Conservation (phyloP, 2,888 invertebrate species). For the Eutolmus rufibarbis region DNA sequence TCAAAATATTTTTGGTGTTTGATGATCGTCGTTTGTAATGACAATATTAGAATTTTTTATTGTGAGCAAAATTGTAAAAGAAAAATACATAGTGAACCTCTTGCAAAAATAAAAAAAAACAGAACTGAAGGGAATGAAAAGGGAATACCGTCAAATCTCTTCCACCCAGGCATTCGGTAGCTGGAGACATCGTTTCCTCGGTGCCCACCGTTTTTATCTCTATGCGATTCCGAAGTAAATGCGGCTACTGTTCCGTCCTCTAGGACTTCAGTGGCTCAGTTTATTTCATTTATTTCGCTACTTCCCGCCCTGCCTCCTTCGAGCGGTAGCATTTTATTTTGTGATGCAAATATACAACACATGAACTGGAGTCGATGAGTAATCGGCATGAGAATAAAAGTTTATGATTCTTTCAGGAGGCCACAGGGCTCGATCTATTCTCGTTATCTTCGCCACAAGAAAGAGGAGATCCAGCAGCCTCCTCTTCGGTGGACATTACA, state of each 20-base stretch:
- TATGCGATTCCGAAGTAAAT: background rate
- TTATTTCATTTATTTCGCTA: background rate
- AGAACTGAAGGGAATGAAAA: background rate
- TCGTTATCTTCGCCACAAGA: slow-evolving; percentile 15
- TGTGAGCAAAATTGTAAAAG: background rate
- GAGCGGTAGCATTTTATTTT: slow-evolving; percentile 22
- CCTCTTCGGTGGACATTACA: background rate
- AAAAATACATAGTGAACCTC: background rate
- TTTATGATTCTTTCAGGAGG: slow-evolving; percentile 34
- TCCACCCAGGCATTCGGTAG: background rate
- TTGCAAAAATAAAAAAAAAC: background rate
- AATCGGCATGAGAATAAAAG: slow-evolving; percentile 27
- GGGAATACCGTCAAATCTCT: background rate
- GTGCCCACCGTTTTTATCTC: background rate
- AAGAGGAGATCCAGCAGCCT: background rate
- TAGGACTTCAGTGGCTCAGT: background rate
- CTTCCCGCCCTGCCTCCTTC: background rate
- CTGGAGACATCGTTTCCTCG: background rate
- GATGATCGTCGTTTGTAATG: no score
- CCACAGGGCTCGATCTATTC: slow-evolving; percentile 28
- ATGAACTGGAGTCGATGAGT: slow-evolving; percentile 30
- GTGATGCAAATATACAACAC: slow-evolving; percentile 38
- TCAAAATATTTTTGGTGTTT: background rate
- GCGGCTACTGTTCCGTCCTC: background rate
- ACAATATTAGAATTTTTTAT: no score